Evolutionary conservation across 64 coral and sea anemone genomes (phyloP).

Genomic region (Orbicella faveolata): DNA sequence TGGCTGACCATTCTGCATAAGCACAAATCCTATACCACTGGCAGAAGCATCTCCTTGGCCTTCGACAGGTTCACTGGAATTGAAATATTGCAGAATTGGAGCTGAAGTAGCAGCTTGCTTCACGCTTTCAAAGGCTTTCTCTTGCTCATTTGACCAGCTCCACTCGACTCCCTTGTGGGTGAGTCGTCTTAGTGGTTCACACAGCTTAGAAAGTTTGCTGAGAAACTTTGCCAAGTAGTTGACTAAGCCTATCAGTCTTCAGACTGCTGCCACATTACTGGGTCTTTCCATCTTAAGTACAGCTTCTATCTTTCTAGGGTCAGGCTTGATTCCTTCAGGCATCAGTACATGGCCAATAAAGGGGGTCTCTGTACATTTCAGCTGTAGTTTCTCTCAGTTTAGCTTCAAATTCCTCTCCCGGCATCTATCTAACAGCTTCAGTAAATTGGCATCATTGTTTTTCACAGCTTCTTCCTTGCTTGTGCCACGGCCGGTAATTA

Average conservation of each 20-base stretch:
- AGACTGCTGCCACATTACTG: not conserved
- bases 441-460: not conserved
- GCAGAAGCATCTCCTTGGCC: too few relatives aligned
- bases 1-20: too few relatives aligned
- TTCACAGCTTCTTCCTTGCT: not conserved
- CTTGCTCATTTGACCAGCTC: conserved; percentile 25
- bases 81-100: conserved; percentile 11
- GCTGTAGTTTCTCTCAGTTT: not conserved
- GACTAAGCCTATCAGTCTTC: too few relatives aligned
- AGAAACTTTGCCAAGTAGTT: too few relatives aligned
- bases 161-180: conserved; percentile 54
- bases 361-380: not conserved
- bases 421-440: not conserved
- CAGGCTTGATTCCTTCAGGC: not conserved
- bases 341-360: not conserved
- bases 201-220: too few relatives aligned
- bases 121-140: conserved; percentile 14
- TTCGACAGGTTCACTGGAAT: too few relatives aligned
- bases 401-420: not conserved
- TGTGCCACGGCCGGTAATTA: not conserved
- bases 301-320: conserved; percentile 14
- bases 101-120: conserved; percentile 18
- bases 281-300: not conserved
- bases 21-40: too few relatives aligned
- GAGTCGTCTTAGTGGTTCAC: not conserved